Evolutionary conservation across 2,113 vertebrate genomes (phyloP).

Genomic region (Balaenoptera acutorostrata): DNA sequence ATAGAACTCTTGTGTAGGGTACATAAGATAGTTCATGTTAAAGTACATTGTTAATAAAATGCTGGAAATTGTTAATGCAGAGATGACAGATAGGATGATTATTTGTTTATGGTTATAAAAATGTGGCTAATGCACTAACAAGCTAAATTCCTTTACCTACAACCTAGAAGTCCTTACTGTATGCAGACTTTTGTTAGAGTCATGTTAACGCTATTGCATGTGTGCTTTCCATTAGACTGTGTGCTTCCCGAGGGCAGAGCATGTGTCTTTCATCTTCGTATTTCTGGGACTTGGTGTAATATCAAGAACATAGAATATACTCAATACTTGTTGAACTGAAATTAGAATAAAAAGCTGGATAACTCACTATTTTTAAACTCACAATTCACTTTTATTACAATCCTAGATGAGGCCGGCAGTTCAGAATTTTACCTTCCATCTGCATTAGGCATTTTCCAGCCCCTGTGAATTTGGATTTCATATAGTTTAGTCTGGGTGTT

Average conservation of each 20-base stretch:
- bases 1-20: neutral
- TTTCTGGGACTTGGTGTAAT: neutral
- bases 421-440: neutral
- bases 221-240: neutral
- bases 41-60: neutral
- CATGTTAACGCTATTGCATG: neutral
- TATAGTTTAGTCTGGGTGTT: neutral
- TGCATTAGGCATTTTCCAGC: neutral
- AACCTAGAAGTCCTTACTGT: neutral
- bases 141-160: neutral
- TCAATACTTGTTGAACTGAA: neutral
- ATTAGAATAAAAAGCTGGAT: neutral
- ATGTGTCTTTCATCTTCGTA: neutral
- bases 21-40: neutral
- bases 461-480: neutral
- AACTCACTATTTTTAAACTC: neutral
- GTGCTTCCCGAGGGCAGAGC: neutral
- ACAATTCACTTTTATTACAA: neutral
- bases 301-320: neutral
- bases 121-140: neutral
- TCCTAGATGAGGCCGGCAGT: neutral
- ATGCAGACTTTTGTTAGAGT: neutral
- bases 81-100: neutral
- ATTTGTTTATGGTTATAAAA: neutral
- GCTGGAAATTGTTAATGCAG: neutral